Percentiles rank a stretch among this genome's conserved stretches.
These are phyloP conservation scores for Speoplatyrhinus poulsoni DNA, from an alignment of 2,113 vertebrate genomes.

Conservation along the genomic window DNA sequence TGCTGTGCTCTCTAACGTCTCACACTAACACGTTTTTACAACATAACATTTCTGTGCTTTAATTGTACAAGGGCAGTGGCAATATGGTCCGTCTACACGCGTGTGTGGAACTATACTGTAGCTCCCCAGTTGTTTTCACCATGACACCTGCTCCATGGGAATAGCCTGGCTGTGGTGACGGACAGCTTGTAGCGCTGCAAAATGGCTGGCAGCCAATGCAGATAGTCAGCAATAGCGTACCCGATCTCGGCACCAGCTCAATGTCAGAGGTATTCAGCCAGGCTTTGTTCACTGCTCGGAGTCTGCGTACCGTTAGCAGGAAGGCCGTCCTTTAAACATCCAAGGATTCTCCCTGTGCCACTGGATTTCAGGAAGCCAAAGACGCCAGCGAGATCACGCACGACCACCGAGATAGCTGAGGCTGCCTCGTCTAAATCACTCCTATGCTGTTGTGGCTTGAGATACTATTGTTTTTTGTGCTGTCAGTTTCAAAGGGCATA, in stretches of 20 bases:
- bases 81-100: constrained; percentile 6
- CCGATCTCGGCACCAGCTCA: constrained; percentile 23
- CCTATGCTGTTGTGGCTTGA: constrained; percentile 22
- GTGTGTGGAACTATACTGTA: not conserved
- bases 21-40: constrained; percentile 25
- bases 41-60: constrained; percentile 45
- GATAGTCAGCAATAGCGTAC: constrained; percentile 9
- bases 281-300: constrained; percentile 28
- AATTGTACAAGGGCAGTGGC: constrained; percentile 21
- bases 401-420: constrained; percentile 28
- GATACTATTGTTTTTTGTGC: constrained; percentile 42
- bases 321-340: constrained; percentile 20
- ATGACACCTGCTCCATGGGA: not conserved
- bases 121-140: not conserved
- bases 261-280: constrained; percentile 42
- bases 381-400: constrained; percentile 22
- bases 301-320: constrained; percentile 31
- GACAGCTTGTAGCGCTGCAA: not conserved
- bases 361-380: constrained; percentile 13
- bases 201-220: not conserved
- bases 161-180: not conserved
- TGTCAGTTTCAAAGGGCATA: constrained; percentile 35
- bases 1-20: constrained; percentile 2
- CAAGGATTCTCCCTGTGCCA: constrained; percentile 18
- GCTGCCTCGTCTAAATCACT: constrained; percentile 24